phyloP scores from a whole-genome alignment of 2,797 vertebrate species.

The Acipenser oxyrinchus region DNA sequence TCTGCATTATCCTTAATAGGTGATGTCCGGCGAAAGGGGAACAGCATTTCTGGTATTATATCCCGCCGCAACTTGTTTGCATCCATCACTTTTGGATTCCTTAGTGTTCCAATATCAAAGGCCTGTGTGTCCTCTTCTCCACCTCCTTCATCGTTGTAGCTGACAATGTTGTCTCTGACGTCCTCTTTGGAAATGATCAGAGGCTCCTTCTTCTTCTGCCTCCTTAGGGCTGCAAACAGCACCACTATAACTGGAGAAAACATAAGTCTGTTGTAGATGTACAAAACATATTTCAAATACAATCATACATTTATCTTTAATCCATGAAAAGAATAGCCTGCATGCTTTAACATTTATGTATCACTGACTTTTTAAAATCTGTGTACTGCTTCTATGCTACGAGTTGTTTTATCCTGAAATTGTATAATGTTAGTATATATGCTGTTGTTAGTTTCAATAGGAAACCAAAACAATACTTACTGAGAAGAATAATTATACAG shows the following conservation, averaged over 20 bases:
- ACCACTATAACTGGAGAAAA: conserved; percentile 84
- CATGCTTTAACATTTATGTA: not conserved
- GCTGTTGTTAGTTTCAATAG: too few relatives aligned
- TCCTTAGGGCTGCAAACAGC: conserved; percentile 87
- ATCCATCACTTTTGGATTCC: conserved; percentile 88
- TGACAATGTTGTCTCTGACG: conserved; percentile 96
- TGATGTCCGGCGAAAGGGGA: conserved; percentile 82
- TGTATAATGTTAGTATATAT: too few relatives aligned
- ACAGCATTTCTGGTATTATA: conserved; percentile 86
- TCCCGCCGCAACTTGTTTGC: conserved; percentile 88
- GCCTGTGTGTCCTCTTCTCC: conserved; percentile 98
- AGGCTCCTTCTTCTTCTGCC: conserved; percentile 93
- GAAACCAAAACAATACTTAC: conserved; percentile 52
- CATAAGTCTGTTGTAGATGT: not conserved
- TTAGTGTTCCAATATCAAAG: conserved; percentile 92
- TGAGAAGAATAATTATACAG: conserved; percentile 84
- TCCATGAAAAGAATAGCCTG: not conserved
- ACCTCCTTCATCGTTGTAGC: conserved; percentile 95
- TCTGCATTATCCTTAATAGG: conserved; percentile 85
- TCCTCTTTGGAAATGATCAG: conserved; percentile 97
- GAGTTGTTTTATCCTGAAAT: not conserved
- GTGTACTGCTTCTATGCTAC: not conserved
- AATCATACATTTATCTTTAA: conserved; percentile 24
- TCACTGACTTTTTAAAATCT: not conserved
- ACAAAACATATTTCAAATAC: conserved; percentile 2